A percentile compares a stretch with the other conserved stretches of the same genome.
phyloP scores from a whole-genome alignment of 2,113 vertebrate species.

The Orycteropus afer region DNA sequence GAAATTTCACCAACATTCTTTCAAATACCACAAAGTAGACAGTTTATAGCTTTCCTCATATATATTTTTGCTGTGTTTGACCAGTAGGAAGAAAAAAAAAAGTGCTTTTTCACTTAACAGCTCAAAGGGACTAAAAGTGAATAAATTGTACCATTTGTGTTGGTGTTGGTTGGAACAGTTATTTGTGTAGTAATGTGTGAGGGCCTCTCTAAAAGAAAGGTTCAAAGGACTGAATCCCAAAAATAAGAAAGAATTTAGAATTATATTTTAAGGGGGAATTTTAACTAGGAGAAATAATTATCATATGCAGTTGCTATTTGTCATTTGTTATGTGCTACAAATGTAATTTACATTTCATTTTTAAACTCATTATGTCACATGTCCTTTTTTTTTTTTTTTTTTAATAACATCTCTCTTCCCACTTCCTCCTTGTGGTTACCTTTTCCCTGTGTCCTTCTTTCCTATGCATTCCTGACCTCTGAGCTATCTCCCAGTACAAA shows the following conservation, averaged over 20 bases:
- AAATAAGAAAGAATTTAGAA: neutral
- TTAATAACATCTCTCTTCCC: too few relatives aligned
- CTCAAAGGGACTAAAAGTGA: neutral
- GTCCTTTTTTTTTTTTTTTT: too few relatives aligned
- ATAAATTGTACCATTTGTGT: neutral
- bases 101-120: neutral
- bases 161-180: neutral
- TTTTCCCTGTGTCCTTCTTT: too few relatives aligned
- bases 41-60: neutral
- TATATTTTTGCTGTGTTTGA: neutral
- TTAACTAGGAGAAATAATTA: neutral
- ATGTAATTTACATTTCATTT: neutral
- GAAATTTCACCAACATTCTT: neutral
- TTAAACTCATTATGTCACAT: neutral
- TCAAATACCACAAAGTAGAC: neutral
- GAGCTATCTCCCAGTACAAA: too few relatives aligned
- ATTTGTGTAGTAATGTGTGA: neutral
- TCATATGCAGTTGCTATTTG: neutral
- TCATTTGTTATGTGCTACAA: neutral
- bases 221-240: neutral
- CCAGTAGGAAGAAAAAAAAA: neutral
- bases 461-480: too few relatives aligned
- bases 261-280: neutral
- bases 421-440: too few relatives aligned
- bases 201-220: neutral